Percentiles rank a stretch among this genome's conserved stretches.
These are phyloP conservation scores for Petrocephalus microphthalmus DNA, from an alignment of 2,113 vertebrate genomes.

Conservation along the genomic window DNA sequence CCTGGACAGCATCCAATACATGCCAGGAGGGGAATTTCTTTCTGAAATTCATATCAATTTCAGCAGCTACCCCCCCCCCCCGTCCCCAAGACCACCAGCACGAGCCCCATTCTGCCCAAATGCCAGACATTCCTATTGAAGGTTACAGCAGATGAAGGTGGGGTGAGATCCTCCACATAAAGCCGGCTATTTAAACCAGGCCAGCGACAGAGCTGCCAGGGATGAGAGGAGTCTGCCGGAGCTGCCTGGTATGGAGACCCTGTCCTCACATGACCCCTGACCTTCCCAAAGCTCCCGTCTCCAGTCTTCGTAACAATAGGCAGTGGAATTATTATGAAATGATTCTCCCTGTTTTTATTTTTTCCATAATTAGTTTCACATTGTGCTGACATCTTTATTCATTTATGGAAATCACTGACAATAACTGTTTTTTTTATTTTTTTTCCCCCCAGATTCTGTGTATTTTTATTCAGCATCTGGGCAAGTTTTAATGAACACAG, in stretches of 20 bases:
- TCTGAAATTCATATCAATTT: slow-evolving; percentile 51
- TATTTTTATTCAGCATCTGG: neutral
- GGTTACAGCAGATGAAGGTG: slow-evolving; percentile 58
- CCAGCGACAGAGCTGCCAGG: slow-evolving; percentile 16
- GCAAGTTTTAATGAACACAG: neutral
- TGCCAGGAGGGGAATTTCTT: slow-evolving; percentile 49
- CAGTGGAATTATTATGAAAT: neutral
- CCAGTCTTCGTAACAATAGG: neutral
- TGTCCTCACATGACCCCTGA: slow-evolving; percentile 45
- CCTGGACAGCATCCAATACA: slow-evolving; percentile 33
- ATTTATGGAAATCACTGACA: neutral
- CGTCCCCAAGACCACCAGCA: slow-evolving; percentile 13
- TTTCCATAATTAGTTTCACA: neutral
- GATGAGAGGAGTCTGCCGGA: slow-evolving; percentile 2
- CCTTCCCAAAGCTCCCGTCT: slow-evolving; percentile 30
- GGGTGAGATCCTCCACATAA: slow-evolving; percentile 45
- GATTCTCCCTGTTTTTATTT: neutral
- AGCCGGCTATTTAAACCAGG: slow-evolving; percentile 40
- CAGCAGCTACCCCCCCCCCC: slow-evolving; percentile 21
- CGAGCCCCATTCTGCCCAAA: slow-evolving; percentile 44
- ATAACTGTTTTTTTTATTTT: neutral
- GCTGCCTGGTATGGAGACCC: slow-evolving; percentile 25
- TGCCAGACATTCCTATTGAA: slow-evolving; percentile 62
- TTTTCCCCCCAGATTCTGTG: neutral
- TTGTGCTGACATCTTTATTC: neutral